phyloP scores from a whole-genome alignment of 2,113 vertebrate genomes.

The Otolemur garnettii region DNA sequence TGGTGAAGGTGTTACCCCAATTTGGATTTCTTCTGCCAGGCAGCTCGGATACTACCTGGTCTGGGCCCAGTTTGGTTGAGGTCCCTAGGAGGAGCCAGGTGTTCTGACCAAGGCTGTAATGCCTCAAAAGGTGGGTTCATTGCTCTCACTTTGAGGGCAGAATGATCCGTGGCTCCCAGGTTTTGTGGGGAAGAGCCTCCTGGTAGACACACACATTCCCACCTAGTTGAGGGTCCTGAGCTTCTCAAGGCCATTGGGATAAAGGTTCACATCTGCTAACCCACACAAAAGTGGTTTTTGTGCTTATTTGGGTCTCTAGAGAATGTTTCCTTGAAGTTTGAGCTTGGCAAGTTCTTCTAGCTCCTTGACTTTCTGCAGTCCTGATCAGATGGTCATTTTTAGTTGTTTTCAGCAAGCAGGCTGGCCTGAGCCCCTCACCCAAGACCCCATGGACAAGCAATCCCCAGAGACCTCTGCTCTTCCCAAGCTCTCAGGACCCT shows the following conservation, averaged over 20 bases:
- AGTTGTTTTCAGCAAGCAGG: background rate
- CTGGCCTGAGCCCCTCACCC: accelerated
- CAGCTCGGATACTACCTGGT: background rate
- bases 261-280: background rate
- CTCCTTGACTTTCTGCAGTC: accelerated
- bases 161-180: background rate
- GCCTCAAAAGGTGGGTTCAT: accelerated
- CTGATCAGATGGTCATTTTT: accelerated
- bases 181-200: background rate
- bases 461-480: no score
- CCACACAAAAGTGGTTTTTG: accelerated
- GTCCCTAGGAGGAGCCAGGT: background rate
- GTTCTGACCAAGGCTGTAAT: no score
- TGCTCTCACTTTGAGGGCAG: background rate
- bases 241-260: background rate
- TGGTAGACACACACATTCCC: background rate
- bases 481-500: background rate
- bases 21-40: background rate
- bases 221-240: background rate
- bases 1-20: accelerated
- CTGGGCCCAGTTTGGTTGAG: background rate
- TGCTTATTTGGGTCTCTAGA: accelerated
- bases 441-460: accelerated
- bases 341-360: accelerated
- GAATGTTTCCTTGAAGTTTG: accelerated